These are phyloP conservation scores for Typhlomys cinereus DNA, from an alignment of 2,113 vertebrate genomes.

Conservation along the genomic window DNA sequence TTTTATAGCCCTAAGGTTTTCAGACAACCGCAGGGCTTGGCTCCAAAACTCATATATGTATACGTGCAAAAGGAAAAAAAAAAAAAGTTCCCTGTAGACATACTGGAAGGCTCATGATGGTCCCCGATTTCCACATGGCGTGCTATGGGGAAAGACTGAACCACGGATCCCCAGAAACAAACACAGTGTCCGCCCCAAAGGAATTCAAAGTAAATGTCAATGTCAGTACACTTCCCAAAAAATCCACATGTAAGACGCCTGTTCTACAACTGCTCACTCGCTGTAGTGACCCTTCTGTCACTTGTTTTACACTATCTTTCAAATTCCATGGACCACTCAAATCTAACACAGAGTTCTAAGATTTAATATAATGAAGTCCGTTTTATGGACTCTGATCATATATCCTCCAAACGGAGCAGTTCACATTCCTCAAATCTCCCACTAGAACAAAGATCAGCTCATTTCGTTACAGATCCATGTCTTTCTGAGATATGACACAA, in stretches of 20 bases:
- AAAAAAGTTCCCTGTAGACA: background rate
- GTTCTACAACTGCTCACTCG: background rate
- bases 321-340: background rate
- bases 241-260: background rate
- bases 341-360: constrained; percentile 37
- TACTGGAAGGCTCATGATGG: background rate
- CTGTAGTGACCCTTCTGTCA: background rate
- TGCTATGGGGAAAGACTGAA: background rate
- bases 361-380: background rate
- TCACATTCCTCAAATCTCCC: constrained; percentile 31
- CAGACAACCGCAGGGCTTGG: background rate
- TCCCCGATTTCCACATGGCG: background rate
- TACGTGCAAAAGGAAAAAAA: background rate
- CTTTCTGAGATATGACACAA: constrained; percentile 38
- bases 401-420: background rate
- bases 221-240: background rate
- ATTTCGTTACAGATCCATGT: constrained; percentile 31
- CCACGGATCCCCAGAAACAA: background rate
- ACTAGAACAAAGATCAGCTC: background rate
- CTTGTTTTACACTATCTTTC: background rate
- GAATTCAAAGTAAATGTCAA: background rate
- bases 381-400: constrained; percentile 10
- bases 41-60: background rate
- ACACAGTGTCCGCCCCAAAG: background rate
- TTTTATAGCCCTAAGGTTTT: background rate